These are phyloP conservation scores for Xyrichtys novacula DNA, from an alignment of 2,797 vertebrate genomes.

Conservation along the genomic window DNA sequence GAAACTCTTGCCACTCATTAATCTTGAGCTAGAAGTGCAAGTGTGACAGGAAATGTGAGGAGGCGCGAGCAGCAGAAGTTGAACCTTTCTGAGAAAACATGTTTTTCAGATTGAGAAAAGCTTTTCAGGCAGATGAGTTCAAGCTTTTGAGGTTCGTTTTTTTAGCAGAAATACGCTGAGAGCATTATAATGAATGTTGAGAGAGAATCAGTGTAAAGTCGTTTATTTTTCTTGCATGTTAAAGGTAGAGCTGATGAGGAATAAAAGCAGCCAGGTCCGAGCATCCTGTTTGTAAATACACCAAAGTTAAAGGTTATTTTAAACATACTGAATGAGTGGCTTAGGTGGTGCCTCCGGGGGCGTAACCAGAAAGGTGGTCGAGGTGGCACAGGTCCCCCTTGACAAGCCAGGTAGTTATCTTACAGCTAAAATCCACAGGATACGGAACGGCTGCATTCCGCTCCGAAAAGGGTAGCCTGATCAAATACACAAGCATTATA, in stretches of 20 bases:
- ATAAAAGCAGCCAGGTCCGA: neutral
- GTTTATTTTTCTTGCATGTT: neutral
- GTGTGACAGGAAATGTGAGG: neutral
- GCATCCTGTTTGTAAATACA: too few relatives aligned
- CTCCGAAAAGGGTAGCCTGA: too few relatives aligned
- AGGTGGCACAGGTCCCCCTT: too few relatives aligned
- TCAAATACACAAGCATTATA: too few relatives aligned
- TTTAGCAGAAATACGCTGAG: neutral
- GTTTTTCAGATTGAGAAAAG: slow-evolving; percentile 9
- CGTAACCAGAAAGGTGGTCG: too few relatives aligned
- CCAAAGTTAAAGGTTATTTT: too few relatives aligned
- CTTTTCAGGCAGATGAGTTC: neutral
- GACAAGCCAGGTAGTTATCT: too few relatives aligned
- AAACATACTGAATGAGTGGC: too few relatives aligned
- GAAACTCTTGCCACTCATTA: slow-evolving; percentile 34
- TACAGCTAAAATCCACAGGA: too few relatives aligned
- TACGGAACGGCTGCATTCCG: too few relatives aligned
- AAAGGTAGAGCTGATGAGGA: neutral
- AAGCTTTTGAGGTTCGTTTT: neutral
- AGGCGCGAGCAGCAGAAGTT: slow-evolving; percentile 1
- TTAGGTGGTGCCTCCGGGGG: too few relatives aligned
- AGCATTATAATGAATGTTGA: neutral
- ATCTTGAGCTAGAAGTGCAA: slow-evolving; percentile 4
- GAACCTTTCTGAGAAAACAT: slow-evolving; percentile 8
- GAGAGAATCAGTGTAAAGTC: neutral